Evolutionary conservation across 2,797 vertebrate species (phyloP).

Genomic region (Lophius americanus): DNA sequence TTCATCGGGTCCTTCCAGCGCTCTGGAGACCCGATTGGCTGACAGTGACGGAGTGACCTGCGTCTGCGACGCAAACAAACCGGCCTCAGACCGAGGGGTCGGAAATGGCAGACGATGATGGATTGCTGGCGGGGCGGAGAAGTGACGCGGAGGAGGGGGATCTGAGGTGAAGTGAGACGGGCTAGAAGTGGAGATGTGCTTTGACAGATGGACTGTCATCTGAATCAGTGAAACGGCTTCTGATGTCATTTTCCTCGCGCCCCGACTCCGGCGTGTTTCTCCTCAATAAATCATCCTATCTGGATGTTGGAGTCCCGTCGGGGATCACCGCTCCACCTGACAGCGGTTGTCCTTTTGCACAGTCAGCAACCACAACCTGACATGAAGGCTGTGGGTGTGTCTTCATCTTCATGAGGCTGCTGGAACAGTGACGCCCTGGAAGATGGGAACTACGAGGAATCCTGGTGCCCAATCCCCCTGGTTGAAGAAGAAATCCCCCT

Average conservation of each 20-base stretch:
- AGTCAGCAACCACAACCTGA: neutral
- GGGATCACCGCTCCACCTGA: neutral
- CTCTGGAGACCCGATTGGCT: constrained; percentile 6
- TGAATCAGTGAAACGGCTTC: constrained; percentile 6
- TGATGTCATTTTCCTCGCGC: constrained; percentile 3
- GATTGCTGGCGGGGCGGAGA: constrained; percentile 35
- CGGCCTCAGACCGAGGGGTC: constrained; percentile 27
- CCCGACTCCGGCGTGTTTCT: constrained; percentile 1
- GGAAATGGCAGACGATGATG: constrained; percentile 44
- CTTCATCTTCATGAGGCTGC: neutral
- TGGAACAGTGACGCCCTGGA: neutral
- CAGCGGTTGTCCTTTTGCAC: neutral
- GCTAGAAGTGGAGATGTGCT: constrained; percentile 27
- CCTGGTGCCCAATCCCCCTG: too few species aligned
- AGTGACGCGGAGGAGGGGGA: constrained; percentile 41
- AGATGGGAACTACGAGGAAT: neutral
- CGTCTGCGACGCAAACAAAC: constrained; percentile 27
- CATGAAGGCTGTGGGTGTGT: neutral
- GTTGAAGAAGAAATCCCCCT: too few species aligned
- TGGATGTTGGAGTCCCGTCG: neutral
- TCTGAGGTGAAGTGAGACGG: constrained; percentile 39
- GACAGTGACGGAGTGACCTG: constrained; percentile 57
- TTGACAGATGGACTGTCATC: constrained; percentile 36
- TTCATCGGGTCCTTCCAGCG: constrained; percentile 5
- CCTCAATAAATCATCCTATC: neutral